Base-by-base conservation (phyloP, 2,797 vertebrate genomes). In the Atherinosoma microstoma region DNA sequence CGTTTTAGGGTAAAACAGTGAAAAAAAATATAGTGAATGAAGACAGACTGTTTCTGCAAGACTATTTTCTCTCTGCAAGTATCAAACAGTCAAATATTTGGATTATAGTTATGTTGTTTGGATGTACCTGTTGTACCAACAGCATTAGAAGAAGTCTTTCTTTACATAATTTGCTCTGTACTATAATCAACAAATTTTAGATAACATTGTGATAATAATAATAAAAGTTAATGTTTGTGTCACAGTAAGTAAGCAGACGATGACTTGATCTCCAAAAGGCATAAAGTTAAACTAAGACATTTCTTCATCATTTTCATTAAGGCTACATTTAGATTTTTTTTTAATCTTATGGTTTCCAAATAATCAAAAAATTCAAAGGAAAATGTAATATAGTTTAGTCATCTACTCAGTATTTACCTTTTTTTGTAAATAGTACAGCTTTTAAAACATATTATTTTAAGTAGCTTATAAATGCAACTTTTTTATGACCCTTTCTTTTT, bases 1-100 rank as follows among this genome's bases (percentile, higher is more conserved):
- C 56, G n/a, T 58, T 77, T 78, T 42, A 64, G 11, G 10, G 49
- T 20, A 27, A 79, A 74, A 68, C 11, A 40, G 2, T 49, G n/a
- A 58, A 49, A 38, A 22, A 53, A 30, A 58, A 53, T 15, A 45
- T 11, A 64, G 65, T 66, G 16, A 59, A 47, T 60, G 2, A 61
- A 27, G 49, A n/a, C 3, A 54, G n/a, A 49, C 51, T 27, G 24
- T 24, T 24, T 54, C 3, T 45, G 42, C 42, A 24, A 53, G 45
- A 47, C 49, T 24, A 10, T 24, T 24, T 29, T 54, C 2, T 54
- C 12, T 27, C 22, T 54, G 13, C 12, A 42, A 42, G 38, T 18
- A 45, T 18, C 1, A 45, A 45, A 45, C 15, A 4, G 11, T 11
- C 3, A 15, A 16, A 15, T 0, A 45, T 4, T 6, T 6, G 8